Percentiles rank a stretch among this genome's conserved stretches.
phyloP scores from a whole-genome alignment of 2,797 vertebrate species.

The Xyrichtys novacula region DNA sequence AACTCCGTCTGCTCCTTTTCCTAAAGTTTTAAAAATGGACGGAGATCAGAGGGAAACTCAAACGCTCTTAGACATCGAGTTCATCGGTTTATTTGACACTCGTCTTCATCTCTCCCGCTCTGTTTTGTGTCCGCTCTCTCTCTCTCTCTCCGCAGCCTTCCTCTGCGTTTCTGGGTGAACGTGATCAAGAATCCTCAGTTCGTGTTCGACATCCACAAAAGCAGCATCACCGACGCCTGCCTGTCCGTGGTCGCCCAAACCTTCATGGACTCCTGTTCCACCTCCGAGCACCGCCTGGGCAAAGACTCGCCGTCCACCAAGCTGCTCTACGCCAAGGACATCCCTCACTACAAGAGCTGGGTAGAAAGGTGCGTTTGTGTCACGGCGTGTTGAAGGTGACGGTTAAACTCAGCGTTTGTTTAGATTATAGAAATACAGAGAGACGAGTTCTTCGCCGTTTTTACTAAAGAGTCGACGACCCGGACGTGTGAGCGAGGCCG shows the following conservation, averaged over 20 bases:
- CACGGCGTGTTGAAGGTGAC: slow-evolving; percentile 4
- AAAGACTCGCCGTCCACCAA: slow-evolving; percentile 97
- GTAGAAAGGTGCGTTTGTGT: slow-evolving; percentile 88
- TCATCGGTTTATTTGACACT: not conserved
- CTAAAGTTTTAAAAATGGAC: not conserved
- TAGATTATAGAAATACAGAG: too few relatives aligned
- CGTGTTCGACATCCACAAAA: slow-evolving; percentile 97
- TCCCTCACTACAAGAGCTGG: slow-evolving; percentile 97
- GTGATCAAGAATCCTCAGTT: slow-evolving; percentile 99
- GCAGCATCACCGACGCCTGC: slow-evolving; percentile 96
- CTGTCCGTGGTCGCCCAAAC: slow-evolving; percentile 97
- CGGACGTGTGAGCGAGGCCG: too few relatives aligned
- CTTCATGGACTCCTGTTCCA: slow-evolving; percentile 98
- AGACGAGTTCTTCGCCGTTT: too few relatives aligned
- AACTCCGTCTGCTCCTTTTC: not conserved
- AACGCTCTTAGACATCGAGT: not conserved
- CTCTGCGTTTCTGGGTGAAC: slow-evolving; percentile 97
- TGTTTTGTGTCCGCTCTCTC: not conserved
- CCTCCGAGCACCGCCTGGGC: slow-evolving; percentile 94
- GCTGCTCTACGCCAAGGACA: slow-evolving; percentile 96
- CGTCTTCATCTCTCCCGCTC: not conserved
- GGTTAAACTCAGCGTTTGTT: too few relatives aligned
- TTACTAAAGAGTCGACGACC: too few relatives aligned
- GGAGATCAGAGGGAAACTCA: not conserved
- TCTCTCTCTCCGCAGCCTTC: slow-evolving; percentile 83